These are phyloP conservation scores for Malurus elegans DNA, from an alignment of 2,113 vertebrate species.

Conservation along the genomic window DNA sequence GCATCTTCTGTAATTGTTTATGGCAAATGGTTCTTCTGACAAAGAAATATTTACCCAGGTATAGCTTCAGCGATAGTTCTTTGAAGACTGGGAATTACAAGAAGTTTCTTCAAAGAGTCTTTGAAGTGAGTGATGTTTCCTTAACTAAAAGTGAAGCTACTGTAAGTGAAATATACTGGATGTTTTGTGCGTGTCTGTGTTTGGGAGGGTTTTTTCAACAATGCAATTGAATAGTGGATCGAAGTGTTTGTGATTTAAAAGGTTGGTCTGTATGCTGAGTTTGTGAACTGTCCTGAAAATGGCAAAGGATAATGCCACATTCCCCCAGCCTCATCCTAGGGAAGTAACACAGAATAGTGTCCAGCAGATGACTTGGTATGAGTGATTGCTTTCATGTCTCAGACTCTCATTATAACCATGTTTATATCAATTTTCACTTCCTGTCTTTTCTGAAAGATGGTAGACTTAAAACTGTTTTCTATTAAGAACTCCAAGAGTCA, in stretches of 20 bases:
- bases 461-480: background rate
- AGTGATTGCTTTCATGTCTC: background rate
- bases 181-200: background rate
- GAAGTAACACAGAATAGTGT: background rate
- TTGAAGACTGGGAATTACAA: conserved; percentile 29
- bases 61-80: background rate
- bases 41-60: conserved; percentile 36
- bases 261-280: background rate
- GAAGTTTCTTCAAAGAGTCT: conserved; percentile 35
- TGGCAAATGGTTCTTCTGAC: background rate
- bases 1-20: background rate
- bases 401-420: background rate
- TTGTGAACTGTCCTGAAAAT: background rate
- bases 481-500: background rate
- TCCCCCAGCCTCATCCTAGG: background rate
- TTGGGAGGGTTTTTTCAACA: background rate
- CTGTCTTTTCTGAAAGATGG: background rate
- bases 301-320: background rate
- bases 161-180: background rate
- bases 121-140: conserved; percentile 41
- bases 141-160: conserved; percentile 34
- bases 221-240: background rate
- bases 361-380: background rate
- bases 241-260: conserved; percentile 27
- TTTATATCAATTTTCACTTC: background rate